Percentiles rank a stretch among this genome's conserved stretches.
phyloP scores from a whole-genome alignment of 2,797 vertebrate species.

The Microctenopoma steveboyesi region DNA sequence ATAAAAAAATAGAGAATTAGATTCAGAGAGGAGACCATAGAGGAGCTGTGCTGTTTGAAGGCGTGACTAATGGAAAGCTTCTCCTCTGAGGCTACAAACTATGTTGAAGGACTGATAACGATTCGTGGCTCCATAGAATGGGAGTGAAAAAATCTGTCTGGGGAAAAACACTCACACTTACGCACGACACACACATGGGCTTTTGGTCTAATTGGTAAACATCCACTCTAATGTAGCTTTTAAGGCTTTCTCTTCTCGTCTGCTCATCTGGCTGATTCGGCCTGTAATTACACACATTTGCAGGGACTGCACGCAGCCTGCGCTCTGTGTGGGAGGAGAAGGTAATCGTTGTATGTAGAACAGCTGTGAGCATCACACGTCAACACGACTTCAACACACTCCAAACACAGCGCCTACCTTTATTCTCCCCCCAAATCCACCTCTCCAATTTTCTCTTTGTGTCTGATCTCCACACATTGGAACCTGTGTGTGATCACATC shows the following conservation, averaged over 20 bases:
- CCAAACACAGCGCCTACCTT: background rate
- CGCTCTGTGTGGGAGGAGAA: conserved; percentile 24
- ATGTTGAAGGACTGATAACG: too few species aligned
- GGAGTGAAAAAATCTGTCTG: background rate
- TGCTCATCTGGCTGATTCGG: conserved; percentile 39
- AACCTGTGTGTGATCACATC: background rate
- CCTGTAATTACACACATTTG: conserved; percentile 33
- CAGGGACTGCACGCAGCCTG: conserved; percentile 2
- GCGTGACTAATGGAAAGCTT: too few species aligned
- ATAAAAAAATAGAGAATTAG: too few species aligned
- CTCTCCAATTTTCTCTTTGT: background rate
- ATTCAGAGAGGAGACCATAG: too few species aligned
- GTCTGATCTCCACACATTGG: background rate
- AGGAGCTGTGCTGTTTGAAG: too few species aligned
- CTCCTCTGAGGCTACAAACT: too few species aligned
- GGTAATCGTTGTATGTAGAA: background rate
- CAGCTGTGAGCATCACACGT: background rate
- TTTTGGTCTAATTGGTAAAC: conserved; percentile 49
- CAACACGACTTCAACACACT: background rate
- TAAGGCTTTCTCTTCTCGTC: conserved; percentile 38
- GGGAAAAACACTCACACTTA: background rate
- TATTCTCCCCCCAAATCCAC: background rate
- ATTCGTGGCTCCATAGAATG: too few species aligned
- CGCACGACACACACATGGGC: conserved; percentile 13
- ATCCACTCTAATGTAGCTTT: conserved; percentile 35